Evolutionary conservation across 2,888 invertebrate species (phyloP).

Genomic region (Azorinus chamasolen): DNA sequence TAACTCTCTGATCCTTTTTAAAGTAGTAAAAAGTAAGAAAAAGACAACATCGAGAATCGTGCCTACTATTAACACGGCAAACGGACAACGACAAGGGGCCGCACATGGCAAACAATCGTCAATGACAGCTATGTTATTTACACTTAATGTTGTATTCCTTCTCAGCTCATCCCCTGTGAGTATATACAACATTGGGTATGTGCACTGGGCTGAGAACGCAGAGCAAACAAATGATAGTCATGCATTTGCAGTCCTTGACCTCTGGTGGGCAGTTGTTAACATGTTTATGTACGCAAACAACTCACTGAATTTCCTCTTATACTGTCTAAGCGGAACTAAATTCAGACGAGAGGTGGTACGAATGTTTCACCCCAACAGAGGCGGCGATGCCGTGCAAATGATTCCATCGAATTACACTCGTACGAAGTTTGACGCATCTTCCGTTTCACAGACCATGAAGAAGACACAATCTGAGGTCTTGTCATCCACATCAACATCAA

Average conservation of each 20-base stretch:
- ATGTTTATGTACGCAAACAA: conserved; percentile 79
- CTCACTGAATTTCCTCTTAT: conserved; percentile 76
- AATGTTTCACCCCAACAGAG: conserved; percentile 20
- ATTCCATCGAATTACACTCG: too few species aligned
- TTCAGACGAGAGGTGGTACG: conserved; percentile 72
- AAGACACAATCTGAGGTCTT: too few species aligned
- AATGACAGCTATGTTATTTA: conserved; percentile 75
- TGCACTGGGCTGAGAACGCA: conserved; percentile 49
- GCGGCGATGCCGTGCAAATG: too few species aligned
- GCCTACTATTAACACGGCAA: conserved; percentile 6
- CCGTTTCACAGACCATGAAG: too few species aligned
- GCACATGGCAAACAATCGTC: conserved; percentile 60
- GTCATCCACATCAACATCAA: too few species aligned
- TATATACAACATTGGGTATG: conserved; percentile 67
- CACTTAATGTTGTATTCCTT: conserved; percentile 75
- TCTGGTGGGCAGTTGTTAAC: conserved; percentile 74
- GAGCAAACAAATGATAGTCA: background rate
- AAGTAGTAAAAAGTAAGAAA: conserved; percentile 62
- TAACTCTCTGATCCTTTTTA: conserved; percentile 74
- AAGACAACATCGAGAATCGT: conserved; percentile 38
- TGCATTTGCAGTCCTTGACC: conserved; percentile 33
- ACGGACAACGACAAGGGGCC: background rate
- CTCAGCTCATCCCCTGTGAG: conserved; percentile 74
- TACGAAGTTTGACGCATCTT: too few species aligned
- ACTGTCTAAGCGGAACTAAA: conserved; percentile 77